A percentile compares a stretch with the other conserved stretches of the same genome.
Conservation (phyloP, 2,888 invertebrate genomes). For the Cataglyphis livida region DNA sequence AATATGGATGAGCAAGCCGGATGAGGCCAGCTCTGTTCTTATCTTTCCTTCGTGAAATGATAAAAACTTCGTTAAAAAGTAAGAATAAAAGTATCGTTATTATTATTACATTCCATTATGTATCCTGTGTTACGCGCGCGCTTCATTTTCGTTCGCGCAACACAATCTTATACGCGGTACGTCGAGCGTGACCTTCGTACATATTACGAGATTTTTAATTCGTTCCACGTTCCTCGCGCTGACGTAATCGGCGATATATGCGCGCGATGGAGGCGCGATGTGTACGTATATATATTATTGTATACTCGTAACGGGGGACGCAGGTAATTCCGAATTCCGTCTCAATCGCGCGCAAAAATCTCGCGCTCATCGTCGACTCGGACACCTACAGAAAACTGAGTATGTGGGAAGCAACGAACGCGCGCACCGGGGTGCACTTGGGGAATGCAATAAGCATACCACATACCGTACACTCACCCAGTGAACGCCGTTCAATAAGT, state of each 20-base stretch:
- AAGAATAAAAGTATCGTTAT: too few relatives aligned
- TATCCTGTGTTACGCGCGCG: not conserved
- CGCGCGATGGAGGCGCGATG: not conserved
- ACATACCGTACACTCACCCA: slow-evolving; percentile 51
- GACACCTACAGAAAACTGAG: slow-evolving; percentile 36
- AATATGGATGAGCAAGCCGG: not conserved
- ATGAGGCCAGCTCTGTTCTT: not conserved
- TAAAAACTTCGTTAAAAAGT: too few relatives aligned
- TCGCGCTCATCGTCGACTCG: not conserved
- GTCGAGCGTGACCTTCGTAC: slow-evolving; percentile 45
- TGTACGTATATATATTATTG: not conserved
- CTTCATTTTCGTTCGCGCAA: slow-evolving; percentile 21
- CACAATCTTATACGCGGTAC: slow-evolving; percentile 23
- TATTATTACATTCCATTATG: too few relatives aligned
- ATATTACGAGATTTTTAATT: slow-evolving; percentile 42
- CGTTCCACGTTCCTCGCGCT: slow-evolving; percentile 41
- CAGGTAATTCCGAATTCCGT: not conserved
- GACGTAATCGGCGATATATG: slow-evolving; percentile 27
- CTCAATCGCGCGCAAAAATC: not conserved
- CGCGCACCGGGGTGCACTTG: slow-evolving; percentile 9
- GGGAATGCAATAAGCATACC: slow-evolving; percentile 43
- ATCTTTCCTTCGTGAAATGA: not conserved
- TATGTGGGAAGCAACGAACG: slow-evolving; percentile 41
- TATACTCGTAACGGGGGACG: not conserved
- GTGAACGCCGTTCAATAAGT: slow-evolving; percentile 37